Conservation (phyloP, 2,888 invertebrate genomes). For the Julus scanicus region DNA sequence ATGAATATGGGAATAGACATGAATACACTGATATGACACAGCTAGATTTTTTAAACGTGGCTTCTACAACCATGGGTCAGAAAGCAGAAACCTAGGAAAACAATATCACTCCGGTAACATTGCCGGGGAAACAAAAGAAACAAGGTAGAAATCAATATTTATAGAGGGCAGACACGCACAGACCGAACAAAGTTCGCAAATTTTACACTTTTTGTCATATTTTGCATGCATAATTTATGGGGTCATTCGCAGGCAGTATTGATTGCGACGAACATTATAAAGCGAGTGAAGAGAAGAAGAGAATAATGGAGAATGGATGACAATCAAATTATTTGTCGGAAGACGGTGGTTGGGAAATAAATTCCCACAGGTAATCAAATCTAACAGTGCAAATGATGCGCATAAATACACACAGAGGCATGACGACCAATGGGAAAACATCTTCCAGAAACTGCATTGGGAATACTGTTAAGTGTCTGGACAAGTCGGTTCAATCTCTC, state of each 20-base stretch:
- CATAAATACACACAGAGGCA: neutral
- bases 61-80: neutral
- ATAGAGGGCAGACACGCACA: constrained; percentile 12
- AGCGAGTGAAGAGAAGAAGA: neutral
- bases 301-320: constrained; percentile 7
- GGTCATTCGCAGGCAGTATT: constrained; percentile 26
- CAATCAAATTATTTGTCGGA: constrained; percentile 8
- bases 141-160: constrained; percentile 11
- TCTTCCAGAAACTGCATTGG: neutral
- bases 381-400: constrained; percentile 30
- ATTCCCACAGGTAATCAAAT: neutral
- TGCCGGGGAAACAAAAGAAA: neutral
- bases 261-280: neutral
- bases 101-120: neutral
- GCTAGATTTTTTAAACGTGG: neutral
- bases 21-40: neutral
- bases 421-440: neutral
- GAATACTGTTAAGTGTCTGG: neutral
- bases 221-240: constrained; percentile 30
- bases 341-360: neutral
- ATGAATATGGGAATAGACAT: neutral
- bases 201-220: constrained; percentile 29
- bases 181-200: neutral
- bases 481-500: neutral
- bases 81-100: neutral